phyloP scores from a whole-genome alignment of 2,113 vertebrate species.

The Peucedramus taeniatus region DNA sequence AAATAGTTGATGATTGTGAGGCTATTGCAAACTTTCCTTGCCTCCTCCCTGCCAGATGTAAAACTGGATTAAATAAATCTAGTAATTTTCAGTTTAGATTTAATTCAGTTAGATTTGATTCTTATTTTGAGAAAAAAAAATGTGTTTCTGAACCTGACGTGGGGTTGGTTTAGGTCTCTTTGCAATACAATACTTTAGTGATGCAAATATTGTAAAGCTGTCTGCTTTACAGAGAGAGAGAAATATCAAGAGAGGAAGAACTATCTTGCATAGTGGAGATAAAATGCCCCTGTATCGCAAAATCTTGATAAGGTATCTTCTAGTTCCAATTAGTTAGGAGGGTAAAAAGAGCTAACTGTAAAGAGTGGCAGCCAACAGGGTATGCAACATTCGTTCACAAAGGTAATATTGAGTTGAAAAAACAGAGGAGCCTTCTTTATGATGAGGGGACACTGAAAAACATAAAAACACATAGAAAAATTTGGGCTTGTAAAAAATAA shows the following conservation, averaged over 20 bases:
- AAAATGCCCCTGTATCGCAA: background rate
- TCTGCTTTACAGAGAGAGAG: background rate
- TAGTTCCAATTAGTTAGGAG: background rate
- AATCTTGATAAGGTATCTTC: background rate
- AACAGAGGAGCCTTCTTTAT: background rate
- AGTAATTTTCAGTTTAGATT: background rate
- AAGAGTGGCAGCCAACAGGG: background rate
- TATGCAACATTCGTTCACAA: background rate
- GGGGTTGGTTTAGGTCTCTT: background rate
- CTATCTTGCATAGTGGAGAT: background rate
- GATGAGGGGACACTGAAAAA: background rate
- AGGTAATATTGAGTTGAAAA: background rate
- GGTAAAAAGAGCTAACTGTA: background rate
- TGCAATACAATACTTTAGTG: background rate
- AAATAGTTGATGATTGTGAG: background rate
- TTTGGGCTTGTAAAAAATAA: background rate
- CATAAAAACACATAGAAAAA: too few relatives aligned
- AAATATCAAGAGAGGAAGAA: background rate
- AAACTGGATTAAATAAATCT: background rate
- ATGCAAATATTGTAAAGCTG: background rate
- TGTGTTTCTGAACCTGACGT: background rate
- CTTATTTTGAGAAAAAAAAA: background rate
- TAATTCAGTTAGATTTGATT: background rate
- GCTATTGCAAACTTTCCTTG: background rate
- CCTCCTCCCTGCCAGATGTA: background rate